Percentiles rank a stretch among this genome's conserved stretches.
These are phyloP conservation scores for Philotrypesis tridentata DNA, from an alignment of 1,140 invertebrate species.

Conservation along the genomic window DNA sequence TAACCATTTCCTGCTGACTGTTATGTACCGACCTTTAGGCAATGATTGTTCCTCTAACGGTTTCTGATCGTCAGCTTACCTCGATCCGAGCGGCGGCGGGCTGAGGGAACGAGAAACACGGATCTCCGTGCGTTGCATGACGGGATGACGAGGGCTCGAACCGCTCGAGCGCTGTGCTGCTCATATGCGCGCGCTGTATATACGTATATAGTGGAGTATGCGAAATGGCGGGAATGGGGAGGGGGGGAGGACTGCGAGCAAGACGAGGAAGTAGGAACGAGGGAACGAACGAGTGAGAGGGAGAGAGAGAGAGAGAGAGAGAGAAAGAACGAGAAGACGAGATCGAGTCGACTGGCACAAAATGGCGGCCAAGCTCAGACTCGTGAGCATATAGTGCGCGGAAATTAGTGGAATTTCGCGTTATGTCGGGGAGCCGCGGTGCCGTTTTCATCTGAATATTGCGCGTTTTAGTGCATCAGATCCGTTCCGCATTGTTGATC, in stretches of 20 bases:
- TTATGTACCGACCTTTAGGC: neutral
- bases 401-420: conserved; percentile 64
- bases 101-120: neutral
- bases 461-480: neutral
- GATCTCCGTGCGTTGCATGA: conserved; percentile 58
- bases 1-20: neutral
- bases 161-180: too few species aligned
- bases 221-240: neutral
- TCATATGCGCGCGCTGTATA: too few species aligned
- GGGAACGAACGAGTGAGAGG: conserved; percentile 4
- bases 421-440: conserved; percentile 58
- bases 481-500: neutral
- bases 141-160: conserved; percentile 50
- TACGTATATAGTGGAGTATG: neutral
- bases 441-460: conserved; percentile 47
- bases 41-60: neutral
- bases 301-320: conserved; percentile 42
- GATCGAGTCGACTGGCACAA: conserved; percentile 66
- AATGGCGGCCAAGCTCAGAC: conserved; percentile 66
- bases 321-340: conserved; percentile 57
- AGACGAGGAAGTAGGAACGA: conserved; percentile 55
- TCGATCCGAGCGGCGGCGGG: neutral
- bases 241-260: conserved; percentile 43
- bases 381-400: conserved; percentile 68
- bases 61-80: conserved; percentile 20